Evolutionary conservation across 2,888 invertebrate genomes (phyloP).

Genomic region (Ellobium chinense): DNA sequence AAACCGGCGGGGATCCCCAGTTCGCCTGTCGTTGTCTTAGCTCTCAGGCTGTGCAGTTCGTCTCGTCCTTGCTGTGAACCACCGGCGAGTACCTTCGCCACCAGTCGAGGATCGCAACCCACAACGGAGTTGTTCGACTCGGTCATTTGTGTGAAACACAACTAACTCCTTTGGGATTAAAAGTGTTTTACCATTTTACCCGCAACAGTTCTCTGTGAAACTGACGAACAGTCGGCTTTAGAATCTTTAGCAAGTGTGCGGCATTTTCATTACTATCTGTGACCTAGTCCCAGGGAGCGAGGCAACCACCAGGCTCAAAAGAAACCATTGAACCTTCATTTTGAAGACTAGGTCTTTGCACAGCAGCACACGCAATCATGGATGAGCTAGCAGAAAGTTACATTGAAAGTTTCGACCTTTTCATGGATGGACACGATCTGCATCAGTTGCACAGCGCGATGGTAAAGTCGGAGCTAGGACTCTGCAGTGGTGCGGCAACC

Average conservation of each 20-base stretch:
- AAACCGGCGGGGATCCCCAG: slow-evolving; percentile 62
- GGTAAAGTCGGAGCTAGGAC: slow-evolving; percentile 57
- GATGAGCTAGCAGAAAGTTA: slow-evolving; percentile 71
- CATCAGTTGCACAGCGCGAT: slow-evolving; percentile 55
- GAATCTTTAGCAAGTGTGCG: slow-evolving; percentile 3
- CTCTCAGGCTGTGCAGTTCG: slow-evolving; percentile 64
- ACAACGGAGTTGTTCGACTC: too few species aligned
- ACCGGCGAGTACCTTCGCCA: slow-evolving; percentile 66
- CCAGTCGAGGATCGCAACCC: too few species aligned
- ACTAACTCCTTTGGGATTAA: background rate
- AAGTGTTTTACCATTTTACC: background rate
- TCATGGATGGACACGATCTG: slow-evolving; percentile 65
- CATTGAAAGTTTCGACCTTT: slow-evolving; percentile 72
- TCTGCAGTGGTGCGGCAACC: slow-evolving; percentile 56
- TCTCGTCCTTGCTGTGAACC: slow-evolving; percentile 69
- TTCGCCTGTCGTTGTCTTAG: slow-evolving; percentile 72
- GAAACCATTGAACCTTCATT: slow-evolving; percentile 28
- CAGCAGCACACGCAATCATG: slow-evolving; percentile 45
- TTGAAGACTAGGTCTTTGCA: slow-evolving; percentile 19
- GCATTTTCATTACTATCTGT: slow-evolving; percentile 34
- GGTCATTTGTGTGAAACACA: background rate
- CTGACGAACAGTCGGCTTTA: too few species aligned
- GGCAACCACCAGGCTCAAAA: slow-evolving; percentile 50
- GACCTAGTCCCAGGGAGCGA: slow-evolving; percentile 49
- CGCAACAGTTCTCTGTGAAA: too few species aligned